Conservation (phyloP, 2,113 vertebrate species). For the Fulica atra region DNA sequence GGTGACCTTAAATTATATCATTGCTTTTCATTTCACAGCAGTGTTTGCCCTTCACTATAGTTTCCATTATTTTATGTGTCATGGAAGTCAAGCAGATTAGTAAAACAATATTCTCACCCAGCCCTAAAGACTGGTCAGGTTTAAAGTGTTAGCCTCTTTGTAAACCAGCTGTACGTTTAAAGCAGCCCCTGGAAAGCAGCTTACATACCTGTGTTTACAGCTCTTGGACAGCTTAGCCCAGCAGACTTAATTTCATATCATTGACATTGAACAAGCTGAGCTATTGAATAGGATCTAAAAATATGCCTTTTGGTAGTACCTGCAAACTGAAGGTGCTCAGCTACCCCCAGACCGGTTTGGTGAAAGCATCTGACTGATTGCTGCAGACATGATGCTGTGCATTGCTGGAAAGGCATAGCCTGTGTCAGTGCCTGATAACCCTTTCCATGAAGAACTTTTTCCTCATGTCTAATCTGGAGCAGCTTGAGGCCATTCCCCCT, state of each 20-base stretch:
- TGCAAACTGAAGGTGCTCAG: neutral
- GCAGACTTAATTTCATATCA: conserved; percentile 8
- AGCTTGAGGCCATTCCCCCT: too few species aligned
- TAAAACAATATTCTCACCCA: neutral
- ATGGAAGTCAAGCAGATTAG: neutral
- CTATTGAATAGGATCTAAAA: conserved; percentile 13
- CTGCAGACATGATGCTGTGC: neutral
- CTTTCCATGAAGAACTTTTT: too few species aligned
- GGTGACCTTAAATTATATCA: neutral
- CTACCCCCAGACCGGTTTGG: neutral
- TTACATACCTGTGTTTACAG: neutral
- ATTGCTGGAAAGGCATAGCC: neutral
- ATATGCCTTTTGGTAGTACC: neutral
- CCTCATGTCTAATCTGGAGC: too few species aligned
- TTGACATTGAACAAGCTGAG: neutral
- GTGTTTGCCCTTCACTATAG: neutral
- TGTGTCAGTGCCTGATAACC: too few species aligned
- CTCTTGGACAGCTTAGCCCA: neutral
- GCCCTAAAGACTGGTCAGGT: neutral
- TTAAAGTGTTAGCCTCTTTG: neutral
- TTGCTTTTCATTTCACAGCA: neutral
- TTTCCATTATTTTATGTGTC: neutral
- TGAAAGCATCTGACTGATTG: neutral
- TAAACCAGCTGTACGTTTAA: neutral
- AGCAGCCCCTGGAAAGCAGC: neutral